Percentiles rank a stretch among this genome's conserved stretches.
Conservation (phyloP, 2,113 vertebrate genomes). For the Serinus canaria region DNA sequence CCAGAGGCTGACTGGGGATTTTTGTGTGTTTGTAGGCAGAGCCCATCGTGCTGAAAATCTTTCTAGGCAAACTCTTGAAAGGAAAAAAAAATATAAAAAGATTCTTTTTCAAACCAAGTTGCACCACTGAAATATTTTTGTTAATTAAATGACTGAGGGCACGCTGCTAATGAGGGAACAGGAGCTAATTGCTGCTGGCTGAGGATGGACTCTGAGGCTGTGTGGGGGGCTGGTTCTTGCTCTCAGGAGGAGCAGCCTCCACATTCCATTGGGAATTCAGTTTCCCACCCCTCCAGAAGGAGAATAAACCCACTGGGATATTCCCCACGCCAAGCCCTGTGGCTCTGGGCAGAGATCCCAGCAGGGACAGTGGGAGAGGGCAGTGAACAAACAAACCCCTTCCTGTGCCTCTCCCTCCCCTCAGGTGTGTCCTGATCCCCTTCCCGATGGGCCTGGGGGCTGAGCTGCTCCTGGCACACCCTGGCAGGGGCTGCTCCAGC, state of each 20-base stretch:
- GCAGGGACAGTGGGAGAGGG: background rate
- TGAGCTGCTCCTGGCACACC: background rate
- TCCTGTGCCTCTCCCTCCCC: background rate
- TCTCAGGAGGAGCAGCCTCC: background rate
- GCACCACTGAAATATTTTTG: background rate
- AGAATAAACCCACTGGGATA: background rate
- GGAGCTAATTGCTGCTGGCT: background rate
- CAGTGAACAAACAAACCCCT: background rate
- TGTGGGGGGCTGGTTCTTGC: background rate
- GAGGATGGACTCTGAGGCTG: background rate
- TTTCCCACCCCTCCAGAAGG: background rate
- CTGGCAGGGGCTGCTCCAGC: rapidly evolving
- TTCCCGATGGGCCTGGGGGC: background rate
- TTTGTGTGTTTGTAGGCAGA: background rate
- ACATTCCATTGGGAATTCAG: background rate
- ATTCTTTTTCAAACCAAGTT: background rate
- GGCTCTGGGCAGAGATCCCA: background rate
- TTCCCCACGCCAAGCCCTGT: background rate
- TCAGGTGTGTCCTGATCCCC: rapidly evolving
- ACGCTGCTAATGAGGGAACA: background rate
- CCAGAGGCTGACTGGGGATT: background rate
- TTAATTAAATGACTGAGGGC: background rate
- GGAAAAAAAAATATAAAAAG: background rate
- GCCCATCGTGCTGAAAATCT: background rate
- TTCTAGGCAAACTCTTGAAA: background rate